Base-by-base conservation (phyloP, 2,888 invertebrate genomes). In the Melipona bicolor region DNA sequence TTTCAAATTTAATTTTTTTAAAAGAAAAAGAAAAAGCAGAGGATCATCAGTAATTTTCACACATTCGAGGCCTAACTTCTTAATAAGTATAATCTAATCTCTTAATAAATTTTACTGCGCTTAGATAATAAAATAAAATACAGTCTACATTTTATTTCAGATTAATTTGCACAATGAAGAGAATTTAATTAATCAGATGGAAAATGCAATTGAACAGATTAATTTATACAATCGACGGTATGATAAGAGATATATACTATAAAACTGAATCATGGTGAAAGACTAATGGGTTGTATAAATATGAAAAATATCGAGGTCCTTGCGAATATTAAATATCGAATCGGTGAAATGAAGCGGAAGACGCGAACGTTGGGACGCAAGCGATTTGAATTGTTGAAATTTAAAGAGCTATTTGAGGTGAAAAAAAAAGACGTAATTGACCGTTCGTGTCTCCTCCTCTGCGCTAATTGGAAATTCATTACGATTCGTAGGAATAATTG, bases 341-440 rank as follows among this genome's bases (percentile, higher is more conserved):
- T 43, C 49, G 67, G 11, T 67, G 67, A 67, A 67, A 67, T 11
- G 67, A 67, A 49, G 24, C 24, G 67, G 43, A 6, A 67, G 17
- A 67, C n/a, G 67, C 17, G 43, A 43, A 67, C 43, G n/a, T 67
- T 67, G 17, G 43, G 2, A 43, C 9, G n/a, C 43, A 36, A 36
- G 32, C 36, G 43, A 43, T 67, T 43, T n/a, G 43, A 36, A 43
- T 67, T 49, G 9, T 27, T 13, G 15, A 67, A 24, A 4, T 17
- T 49, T 67, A 43, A 43, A 43, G 21, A 43, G 43, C 43, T 43
- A 67, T n/a, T 67, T 9, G 17, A 67, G 17, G 5, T 36, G 0
- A 9, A 36, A 36, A 36, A 5, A 36, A 49, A 67, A 49, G 49
- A 49, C 43, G 17, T 67, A 24, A 65, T 36, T 3, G 36, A 36